A percentile compares a stretch with the other conserved stretches of the same genome.
phyloP scores from a whole-genome alignment of 2,797 vertebrate genomes.

The Sebastes hubbsi region DNA sequence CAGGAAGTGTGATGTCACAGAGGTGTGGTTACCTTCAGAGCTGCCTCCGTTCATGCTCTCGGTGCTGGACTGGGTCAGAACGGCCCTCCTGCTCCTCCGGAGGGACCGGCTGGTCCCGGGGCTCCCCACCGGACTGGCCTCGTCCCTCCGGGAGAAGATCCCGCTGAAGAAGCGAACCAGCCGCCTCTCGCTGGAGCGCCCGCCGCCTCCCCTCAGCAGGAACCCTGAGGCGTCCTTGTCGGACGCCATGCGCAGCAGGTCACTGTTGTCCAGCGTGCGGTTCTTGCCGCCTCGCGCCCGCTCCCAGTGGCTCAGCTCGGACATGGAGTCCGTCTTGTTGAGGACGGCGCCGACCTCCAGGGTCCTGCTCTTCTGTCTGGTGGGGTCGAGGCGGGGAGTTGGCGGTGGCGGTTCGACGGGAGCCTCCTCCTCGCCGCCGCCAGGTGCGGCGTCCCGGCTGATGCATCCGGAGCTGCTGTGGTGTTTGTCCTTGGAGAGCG shows the following conservation, averaged over 20 bases:
- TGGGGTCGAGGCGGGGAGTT: not conserved
- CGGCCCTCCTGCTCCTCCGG: constrained; percentile 65
- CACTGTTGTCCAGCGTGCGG: constrained; percentile 94
- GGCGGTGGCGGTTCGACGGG: constrained; percentile 33
- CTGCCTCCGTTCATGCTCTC: constrained; percentile 87
- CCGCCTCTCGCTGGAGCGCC: constrained; percentile 81
- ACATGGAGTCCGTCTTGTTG: constrained; percentile 79
- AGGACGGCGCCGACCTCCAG: constrained; percentile 87
- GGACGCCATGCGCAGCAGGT: constrained; percentile 82
- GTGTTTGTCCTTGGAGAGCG: constrained; percentile 82
- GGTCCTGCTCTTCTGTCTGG: constrained; percentile 81
- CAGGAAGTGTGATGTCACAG: not conserved
- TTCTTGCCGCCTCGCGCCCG: constrained; percentile 85
- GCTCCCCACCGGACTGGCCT: constrained; percentile 72
- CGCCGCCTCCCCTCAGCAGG: constrained; percentile 59
- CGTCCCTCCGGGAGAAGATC: constrained; percentile 82
- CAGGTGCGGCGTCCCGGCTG: not conserved
- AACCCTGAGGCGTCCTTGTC: constrained; percentile 66
- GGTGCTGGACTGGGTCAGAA: constrained; percentile 82
- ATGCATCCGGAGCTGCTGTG: constrained; percentile 89
- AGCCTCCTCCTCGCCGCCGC: fast-evolving
- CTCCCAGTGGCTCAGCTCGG: constrained; percentile 84
- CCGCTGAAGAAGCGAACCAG: constrained; percentile 93
- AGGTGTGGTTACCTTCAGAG: constrained; percentile 45
- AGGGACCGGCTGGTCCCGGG: constrained; percentile 75